These are phyloP conservation scores for Microctonus aethiopoides DNA, from an alignment of 2,888 invertebrate species.

Conservation along the genomic window DNA sequence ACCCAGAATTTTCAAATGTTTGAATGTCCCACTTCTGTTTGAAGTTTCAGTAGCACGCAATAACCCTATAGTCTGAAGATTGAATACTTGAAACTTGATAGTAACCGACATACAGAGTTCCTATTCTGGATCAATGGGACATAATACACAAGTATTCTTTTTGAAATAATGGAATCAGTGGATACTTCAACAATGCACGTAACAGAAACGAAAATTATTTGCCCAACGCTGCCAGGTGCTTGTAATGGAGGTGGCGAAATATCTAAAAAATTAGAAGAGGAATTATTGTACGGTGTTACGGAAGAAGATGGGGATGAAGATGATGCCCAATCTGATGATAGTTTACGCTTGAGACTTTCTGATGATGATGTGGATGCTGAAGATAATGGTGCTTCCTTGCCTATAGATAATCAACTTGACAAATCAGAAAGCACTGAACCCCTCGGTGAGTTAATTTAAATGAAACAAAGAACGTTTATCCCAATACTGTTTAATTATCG, in stretches of 20 bases:
- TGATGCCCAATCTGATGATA: constrained; percentile 57
- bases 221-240: constrained; percentile 43
- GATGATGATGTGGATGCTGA: constrained; percentile 58
- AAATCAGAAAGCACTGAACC: constrained; percentile 15
- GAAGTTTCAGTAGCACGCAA: neutral
- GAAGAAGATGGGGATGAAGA: constrained; percentile 57
- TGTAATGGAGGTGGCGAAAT: constrained; percentile 48
- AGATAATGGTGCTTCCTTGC: constrained; percentile 32
- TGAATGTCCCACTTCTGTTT: neutral
- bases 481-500: neutral
- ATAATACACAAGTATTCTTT: neutral
- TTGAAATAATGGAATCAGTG: constrained; percentile 55
- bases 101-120: neutral
- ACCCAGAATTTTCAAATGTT: neutral
- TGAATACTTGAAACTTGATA: neutral
- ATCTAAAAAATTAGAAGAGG: constrained; percentile 54
- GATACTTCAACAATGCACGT: constrained; percentile 50
- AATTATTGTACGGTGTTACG: constrained; percentile 52
- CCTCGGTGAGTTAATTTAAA: constrained; percentile 40
- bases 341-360: constrained; percentile 61
- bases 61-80: neutral
- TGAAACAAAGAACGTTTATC: constrained; percentile 6
- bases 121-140: constrained; percentile 9
- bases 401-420: constrained; percentile 10
- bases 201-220: constrained; percentile 48